Base-by-base conservation (phyloP, 2,888 invertebrate genomes). In the Synanthedon myopaeformis region DNA sequence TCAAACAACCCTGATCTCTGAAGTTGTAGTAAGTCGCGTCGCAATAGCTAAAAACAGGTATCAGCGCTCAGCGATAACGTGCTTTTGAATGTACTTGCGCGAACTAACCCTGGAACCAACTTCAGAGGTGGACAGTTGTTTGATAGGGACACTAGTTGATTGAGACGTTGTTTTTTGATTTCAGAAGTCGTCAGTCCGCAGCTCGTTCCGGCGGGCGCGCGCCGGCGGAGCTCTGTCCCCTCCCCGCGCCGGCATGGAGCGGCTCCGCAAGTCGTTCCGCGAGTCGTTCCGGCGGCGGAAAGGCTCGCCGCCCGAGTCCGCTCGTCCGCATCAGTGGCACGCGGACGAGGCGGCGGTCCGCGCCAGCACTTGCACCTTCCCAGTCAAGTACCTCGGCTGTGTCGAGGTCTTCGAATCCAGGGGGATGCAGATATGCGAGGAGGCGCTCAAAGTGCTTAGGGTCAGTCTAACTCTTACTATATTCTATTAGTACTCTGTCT, bases 351-450 rank as follows among this genome's bases (percentile, higher is more conserved):
- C 94, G 54, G 96, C 97, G 52, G 99, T 99, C 28, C 90, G 98
- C 51, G 94, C 95, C 54, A 98, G 98, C 59, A 97, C 97, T 12
- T 99, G 99, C 89, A 95, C 94, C 71, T 99, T 99, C 89, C 93
- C 95, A 63, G 99, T 99, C 65, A 98, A 99, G 91, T 99, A 99
- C 88, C 90, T 99, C 73, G 99, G 99, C 61, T 98, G 98, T 81
- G 97, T 99, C 51, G 99, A 99, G 88, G 99, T 99, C 45, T 99
- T 97, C 87, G 99, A 99, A 88, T 98, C 98, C 8, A 91, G 99
- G 72, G 99, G 99, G 52, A 99, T 99, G 98, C 97, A 98, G 87
- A 97, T 99, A 57, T 99, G 99, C 89, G 99, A 99, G 82, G 98
- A 98, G 82, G 99, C 99, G 52, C 91, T 99, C 59, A 99, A 98